phyloP scores from a whole-genome alignment of 2,888 invertebrate species.

The Drosophila robusta region DNA sequence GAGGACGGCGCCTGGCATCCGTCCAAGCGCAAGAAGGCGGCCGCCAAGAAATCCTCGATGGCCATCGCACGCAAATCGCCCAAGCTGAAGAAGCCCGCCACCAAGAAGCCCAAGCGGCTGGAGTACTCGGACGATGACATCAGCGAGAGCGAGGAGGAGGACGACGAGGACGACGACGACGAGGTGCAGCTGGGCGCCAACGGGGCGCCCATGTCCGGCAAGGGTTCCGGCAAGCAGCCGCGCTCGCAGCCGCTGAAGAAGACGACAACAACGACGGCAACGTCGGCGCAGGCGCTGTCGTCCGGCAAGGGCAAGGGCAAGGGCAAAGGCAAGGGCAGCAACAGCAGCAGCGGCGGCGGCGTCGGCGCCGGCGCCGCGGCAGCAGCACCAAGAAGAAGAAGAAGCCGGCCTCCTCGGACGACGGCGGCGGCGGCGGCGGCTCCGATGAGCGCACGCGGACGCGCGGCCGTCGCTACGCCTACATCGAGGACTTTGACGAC shows the following conservation, averaged over 20 bases:
- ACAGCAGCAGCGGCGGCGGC: constrained; percentile 59
- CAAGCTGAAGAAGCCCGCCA: constrained; percentile 68
- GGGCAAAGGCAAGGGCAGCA: constrained; percentile 64
- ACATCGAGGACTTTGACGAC: constrained; percentile 84
- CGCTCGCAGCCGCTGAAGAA: constrained; percentile 79
- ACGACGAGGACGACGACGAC: constrained; percentile 86
- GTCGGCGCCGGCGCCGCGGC: constrained; percentile 88
- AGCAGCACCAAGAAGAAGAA: constrained; percentile 69
- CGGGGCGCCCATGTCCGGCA: constrained; percentile 70
- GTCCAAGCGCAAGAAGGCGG: constrained; percentile 81
- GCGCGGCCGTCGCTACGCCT: constrained; percentile 84
- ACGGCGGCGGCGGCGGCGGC: constrained; percentile 88
- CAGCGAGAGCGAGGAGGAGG: constrained; percentile 88
- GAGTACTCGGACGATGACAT: constrained; percentile 83
- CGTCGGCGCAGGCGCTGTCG: constrained; percentile 42
- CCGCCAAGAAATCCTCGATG: constrained; percentile 60
- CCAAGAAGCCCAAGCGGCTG: constrained; percentile 77
- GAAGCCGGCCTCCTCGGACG: constrained; percentile 84
- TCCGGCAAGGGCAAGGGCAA: constrained; percentile 68
- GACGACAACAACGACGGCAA: constrained; percentile 27
- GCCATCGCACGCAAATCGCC: constrained; percentile 77
- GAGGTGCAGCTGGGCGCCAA: constrained; percentile 51
- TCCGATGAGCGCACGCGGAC: constrained; percentile 85
- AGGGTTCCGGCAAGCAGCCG: constrained; percentile 82
- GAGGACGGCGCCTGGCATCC: constrained; percentile 84